Conservation (phyloP, 2,888 invertebrate genomes). For the Sylvicola fuscatus region DNA sequence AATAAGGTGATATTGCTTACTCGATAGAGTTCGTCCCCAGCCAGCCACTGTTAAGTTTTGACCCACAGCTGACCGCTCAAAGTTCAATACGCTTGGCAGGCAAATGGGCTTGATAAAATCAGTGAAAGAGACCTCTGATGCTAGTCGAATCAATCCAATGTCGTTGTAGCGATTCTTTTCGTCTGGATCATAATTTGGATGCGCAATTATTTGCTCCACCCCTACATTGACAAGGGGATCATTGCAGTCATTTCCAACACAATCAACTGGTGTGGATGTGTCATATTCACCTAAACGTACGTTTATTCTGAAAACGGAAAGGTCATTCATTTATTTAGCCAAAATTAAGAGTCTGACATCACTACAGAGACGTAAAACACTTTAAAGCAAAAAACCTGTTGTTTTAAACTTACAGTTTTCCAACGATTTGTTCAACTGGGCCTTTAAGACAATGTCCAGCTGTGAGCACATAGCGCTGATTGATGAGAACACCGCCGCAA, state of each 20-base stretch:
- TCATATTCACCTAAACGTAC: slow-evolving; percentile 20
- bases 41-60: slow-evolving; percentile 32
- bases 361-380: not conserved
- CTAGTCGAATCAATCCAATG: slow-evolving; percentile 46
- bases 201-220: slow-evolving; percentile 39
- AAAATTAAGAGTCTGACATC: not conserved
- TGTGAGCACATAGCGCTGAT: slow-evolving; percentile 39
- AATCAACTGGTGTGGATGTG: slow-evolving; percentile 14
- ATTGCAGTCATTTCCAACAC: slow-evolving; percentile 36
- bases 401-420: slow-evolving; percentile 4
- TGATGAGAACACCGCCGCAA: slow-evolving; percentile 56
- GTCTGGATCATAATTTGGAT: slow-evolving; percentile 36
- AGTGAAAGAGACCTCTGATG: slow-evolving; percentile 28
- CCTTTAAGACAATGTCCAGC: slow-evolving; percentile 31
- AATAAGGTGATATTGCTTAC: no score
- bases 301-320: slow-evolving; percentile 7
- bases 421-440: slow-evolving; percentile 4
- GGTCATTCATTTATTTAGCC: slow-evolving; percentile 5
- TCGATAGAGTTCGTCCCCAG: slow-evolving; percentile 36
- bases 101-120: slow-evolving; percentile 39
- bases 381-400: not conserved
- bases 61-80: slow-evolving; percentile 18
- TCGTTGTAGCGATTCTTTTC: slow-evolving; percentile 40
- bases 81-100: slow-evolving; percentile 22
- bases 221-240: slow-evolving; percentile 33